Percentiles rank a stretch among this genome's conserved stretches.
Conservation (phyloP, 1,140 invertebrate genomes). For the Pygmarrhopalites habei region DNA sequence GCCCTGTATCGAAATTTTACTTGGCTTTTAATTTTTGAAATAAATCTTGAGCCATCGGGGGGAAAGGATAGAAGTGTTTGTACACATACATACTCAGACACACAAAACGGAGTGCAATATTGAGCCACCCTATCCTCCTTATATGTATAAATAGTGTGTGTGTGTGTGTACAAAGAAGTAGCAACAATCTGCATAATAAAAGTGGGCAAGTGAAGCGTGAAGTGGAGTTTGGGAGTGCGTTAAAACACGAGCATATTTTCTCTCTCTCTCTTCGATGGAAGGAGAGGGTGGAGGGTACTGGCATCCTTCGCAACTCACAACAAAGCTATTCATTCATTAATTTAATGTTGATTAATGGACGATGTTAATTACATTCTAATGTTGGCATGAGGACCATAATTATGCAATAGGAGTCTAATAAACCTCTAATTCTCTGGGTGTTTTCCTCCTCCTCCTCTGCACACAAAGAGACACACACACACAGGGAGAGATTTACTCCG, state of each 20-base stretch:
- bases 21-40: too few relatives aligned
- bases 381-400: constrained; percentile 37
- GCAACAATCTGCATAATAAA: constrained; percentile 5
- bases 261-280: not conserved
- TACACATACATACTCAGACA: too few relatives aligned
- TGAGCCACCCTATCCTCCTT: too few relatives aligned
- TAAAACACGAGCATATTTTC: not conserved
- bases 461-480: not conserved
- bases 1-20: too few relatives aligned
- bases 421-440: constrained; percentile 27
- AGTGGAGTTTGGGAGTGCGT: not conserved
- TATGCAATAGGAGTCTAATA: constrained; percentile 34
- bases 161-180: not conserved
- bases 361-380: constrained; percentile 40
- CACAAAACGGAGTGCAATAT: too few relatives aligned
- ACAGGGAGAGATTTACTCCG: not conserved
- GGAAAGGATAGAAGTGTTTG: too few relatives aligned
- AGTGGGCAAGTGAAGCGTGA: constrained; percentile 7
- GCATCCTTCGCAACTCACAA: not conserved
- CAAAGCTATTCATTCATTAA: constrained; percentile 32
- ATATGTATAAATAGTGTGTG: too few relatives aligned
- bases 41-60: too few relatives aligned
- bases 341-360: constrained; percentile 34
- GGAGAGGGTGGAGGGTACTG: not conserved
- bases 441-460: constrained; percentile 6